Base-by-base conservation (phyloP, 2,888 invertebrate species). In the Torymus texanus region DNA sequence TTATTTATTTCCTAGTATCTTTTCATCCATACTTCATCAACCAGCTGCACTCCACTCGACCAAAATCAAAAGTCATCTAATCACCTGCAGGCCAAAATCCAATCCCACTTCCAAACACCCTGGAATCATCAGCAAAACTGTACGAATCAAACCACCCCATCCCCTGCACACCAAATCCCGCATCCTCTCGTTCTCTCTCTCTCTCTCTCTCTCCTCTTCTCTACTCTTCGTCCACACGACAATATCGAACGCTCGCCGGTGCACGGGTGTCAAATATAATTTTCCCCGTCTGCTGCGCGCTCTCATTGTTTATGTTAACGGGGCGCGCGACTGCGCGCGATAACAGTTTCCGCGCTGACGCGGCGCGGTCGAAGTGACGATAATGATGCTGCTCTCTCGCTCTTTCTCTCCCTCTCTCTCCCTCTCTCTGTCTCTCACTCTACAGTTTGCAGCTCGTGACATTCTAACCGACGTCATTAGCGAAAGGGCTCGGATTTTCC, bases 301-400 rank as follows among this genome's bases (percentile, higher is more conserved):
- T 65, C 63, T 76, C 76, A 80, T 80, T 80, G 80, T 80, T 77
- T 80, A 80, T 80, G 76, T 80, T 53, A 75, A 75, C 75, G 53
- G 74, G 21, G n/a, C 56, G 51, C 8, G 29, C 41, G 41, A 41
- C 55, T 51, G 65, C 14, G n/a, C 66, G 58, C 76, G 83, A 83
- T 82, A 82, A 84, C 82, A 79, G 81, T 80, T 74, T 80, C 79
- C 75, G 67, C 55, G 75, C 75, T 75, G 75, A 78, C 80, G 76
- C 82, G 76, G 73, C 65, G 66, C 75, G 75, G 41, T 78, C 79
- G 79, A 82, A 83, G 81, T 75, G 80, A 79, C 82, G 84, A 84
- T 85, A 84, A 85, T 85, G 83, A 84, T 80, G 83, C 75, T 41
- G 80, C 61, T 56, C 80, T 78, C 29, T 2, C 18, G 53, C 61